Base-by-base conservation (phyloP, 2,888 invertebrate genomes). In the Willowsia nigromaculata region DNA sequence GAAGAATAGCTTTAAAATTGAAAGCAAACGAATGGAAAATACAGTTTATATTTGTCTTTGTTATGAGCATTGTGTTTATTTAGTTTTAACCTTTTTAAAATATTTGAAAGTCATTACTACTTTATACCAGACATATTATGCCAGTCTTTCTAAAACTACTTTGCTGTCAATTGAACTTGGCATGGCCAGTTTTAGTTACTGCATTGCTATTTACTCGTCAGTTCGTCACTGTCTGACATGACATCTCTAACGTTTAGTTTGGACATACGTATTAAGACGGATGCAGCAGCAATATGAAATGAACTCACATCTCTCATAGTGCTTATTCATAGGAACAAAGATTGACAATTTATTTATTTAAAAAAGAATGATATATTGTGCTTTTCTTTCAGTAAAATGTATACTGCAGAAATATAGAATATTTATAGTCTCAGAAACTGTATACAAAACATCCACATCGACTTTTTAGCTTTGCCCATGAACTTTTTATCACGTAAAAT, bases 261-360 rank as follows among this genome's bases (percentile, higher is more conserved):
- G n/a, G n/a, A n/a, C n/a, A n/a, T n/a, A n/a, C n/a, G n/a, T n/a
- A n/a, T n/a, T n/a, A n/a, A n/a, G n/a, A n/a, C n/a, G n/a, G n/a
- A n/a, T n/a, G n/a, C n/a, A n/a, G n/a, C n/a, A n/a, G n/a, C n/a
- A n/a, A n/a, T n/a, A n/a, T n/a, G n/a, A n/a, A n/a, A n/a, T n/a
- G n/a, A n/a, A n/a, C n/a, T n/a, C n/a, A n/a, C n/a, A n/a, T n/a
- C n/a, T n/a, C n/a, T n/a, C n/a, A n/a, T n/a, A n/a, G n/a, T n/a
- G n/a, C 37, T 37, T 37, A 37, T 9, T 37, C 37, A 37, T 37
- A 37, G 37, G 9, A 37, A 53, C 76, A 15, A 30, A 50, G 56
- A 80, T 80, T 80, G 80, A 80, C 80, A 53, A 53, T 27, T 50
- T 30, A 78, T 78, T 53, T 78, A 78, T 30, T 53, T 11, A 43